These are phyloP conservation scores for Steatornis caripensis DNA, from an alignment of 2,113 vertebrate genomes.

Conservation along the genomic window DNA sequence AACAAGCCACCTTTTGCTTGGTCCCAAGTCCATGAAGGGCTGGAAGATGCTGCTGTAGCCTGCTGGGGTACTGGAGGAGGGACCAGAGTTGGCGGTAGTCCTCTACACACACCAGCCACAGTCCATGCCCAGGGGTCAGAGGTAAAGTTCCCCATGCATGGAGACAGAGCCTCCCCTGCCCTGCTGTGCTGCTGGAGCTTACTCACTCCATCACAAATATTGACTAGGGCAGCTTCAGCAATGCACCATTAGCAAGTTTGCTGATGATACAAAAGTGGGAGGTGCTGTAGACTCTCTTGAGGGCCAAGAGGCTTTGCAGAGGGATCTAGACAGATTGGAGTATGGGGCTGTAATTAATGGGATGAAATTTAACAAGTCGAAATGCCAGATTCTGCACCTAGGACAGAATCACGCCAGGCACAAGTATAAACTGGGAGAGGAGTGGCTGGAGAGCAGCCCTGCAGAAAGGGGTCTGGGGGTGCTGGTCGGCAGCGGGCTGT, in stretches of 20 bases:
- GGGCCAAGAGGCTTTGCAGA: neutral
- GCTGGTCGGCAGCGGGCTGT: neutral
- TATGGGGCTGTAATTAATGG: too few relatives aligned
- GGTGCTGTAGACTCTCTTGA: too few relatives aligned
- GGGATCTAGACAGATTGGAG: too few relatives aligned
- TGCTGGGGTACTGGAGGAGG: neutral
- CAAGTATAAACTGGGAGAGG: too few relatives aligned
- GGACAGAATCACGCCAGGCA: too few relatives aligned
- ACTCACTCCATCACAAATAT: neutral
- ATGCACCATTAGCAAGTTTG: too few relatives aligned
- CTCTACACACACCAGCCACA: neutral
- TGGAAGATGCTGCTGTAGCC: neutral
- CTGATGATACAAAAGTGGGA: too few relatives aligned
- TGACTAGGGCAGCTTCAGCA: neutral
- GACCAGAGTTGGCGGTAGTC: neutral
- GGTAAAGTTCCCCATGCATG: accelerated
- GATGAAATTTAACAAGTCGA: too few relatives aligned
- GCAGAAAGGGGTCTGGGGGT: too few relatives aligned
- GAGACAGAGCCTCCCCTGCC: neutral
- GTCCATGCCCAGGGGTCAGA: accelerated
- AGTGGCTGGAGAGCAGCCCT: too few relatives aligned
- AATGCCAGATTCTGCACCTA: too few relatives aligned
- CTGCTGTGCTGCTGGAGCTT: neutral
- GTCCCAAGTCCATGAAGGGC: neutral
- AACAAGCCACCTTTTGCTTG: neutral